Evolutionary conservation across 2,113 vertebrate genomes (phyloP), one percentile per base, ranked within the genome.

Genomic region (Ornithorhynchus anatinus): DNA sequence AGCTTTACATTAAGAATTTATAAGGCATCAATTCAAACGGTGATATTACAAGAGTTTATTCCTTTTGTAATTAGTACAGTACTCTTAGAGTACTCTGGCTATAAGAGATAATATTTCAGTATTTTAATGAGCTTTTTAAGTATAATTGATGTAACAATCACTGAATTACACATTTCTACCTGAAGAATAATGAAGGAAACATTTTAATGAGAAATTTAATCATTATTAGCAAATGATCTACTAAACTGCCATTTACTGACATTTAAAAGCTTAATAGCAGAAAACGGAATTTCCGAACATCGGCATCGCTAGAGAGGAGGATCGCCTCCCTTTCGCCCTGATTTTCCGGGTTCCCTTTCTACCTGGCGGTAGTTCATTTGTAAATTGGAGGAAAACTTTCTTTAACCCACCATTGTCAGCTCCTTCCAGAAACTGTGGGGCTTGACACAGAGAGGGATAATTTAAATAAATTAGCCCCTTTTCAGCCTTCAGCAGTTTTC

Each of bases 1-100:
- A 93, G 92, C 77, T 93, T 93, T 94, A 89, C 92, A 96, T 96
- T 96, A 96, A 94, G 91, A 95, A 95, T 95, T 93, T 94, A 96
- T 95, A 93, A 94, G 84, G 88, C 90, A 93, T 91, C 87, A 85
- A 85, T 93, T 94, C 87, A 92, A 94, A 94, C 69, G 87, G 84
- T 86, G 89, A 92, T 93, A 94, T 94, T 94, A 92, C 89, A 89
- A 88, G 90, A 93, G 93, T 93, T 93, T 94, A 95, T 95, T 94
- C 95, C 72, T 38, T 91, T 89, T 91, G 91, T 94, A 96, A 96
- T 95, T 95, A 93, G 91, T 85, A 89, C 85, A 89, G 91, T 91
- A 91, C 91, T 92, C 91, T 93, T 91, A 93, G 91, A 93, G 84
- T 85, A 90, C 90, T 90, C 85, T 87, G 87, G 85, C 86, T 92